Base-by-base conservation (phyloP, 2,888 invertebrate species). In the Drosophila nigritarsus region DNA sequence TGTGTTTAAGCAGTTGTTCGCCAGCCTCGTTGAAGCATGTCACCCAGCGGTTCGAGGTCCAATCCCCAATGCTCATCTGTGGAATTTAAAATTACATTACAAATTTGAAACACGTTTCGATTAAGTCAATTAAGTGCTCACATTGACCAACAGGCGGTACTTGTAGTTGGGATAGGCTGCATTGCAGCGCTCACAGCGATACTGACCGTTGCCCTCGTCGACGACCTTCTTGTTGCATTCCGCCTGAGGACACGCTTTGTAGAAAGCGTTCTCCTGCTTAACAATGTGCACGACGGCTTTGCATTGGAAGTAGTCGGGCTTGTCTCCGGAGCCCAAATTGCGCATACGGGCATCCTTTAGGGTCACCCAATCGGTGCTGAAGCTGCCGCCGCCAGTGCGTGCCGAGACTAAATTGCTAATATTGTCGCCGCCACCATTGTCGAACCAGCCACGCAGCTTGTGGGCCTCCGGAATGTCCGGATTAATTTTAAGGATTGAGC, bases 151-250 rank as follows among this genome's bases (percentile, higher is more conserved):
- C 77, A 98, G 94, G 50, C 99, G 95, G 93, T 97, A 98, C 90
- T 97, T 97, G 92, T 96, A 99, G 82, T 96, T 96, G 0, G 96
- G 96, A 91, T 95, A 97, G 78, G 97, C 97, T 63, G 95, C 94
- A 89, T 96, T 95, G 92, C 99, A 99, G 93, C 99, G 99, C 92
- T 99, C 99, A 93, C 99, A 99, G 61, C 98, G 94, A 93, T 95
- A 99, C 91, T 96, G 94, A 0, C 97, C 98, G 89, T 98, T 98
- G 76, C 96, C 96, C 89, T 96, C 95, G 92, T 99, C 98, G 11
- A 98, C 94, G 0, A 99, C 94, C 93, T 99, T 99, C 93, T 99
- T 99, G 92, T 99, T 98, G 93, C 99, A 99, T 60, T 95, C 95
- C 2, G 96, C 95, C 58, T 95, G 94, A 0, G 98, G 97, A 84